phyloP scores from a whole-genome alignment of 2,888 invertebrate genomes.

The Melanotus villosus region DNA sequence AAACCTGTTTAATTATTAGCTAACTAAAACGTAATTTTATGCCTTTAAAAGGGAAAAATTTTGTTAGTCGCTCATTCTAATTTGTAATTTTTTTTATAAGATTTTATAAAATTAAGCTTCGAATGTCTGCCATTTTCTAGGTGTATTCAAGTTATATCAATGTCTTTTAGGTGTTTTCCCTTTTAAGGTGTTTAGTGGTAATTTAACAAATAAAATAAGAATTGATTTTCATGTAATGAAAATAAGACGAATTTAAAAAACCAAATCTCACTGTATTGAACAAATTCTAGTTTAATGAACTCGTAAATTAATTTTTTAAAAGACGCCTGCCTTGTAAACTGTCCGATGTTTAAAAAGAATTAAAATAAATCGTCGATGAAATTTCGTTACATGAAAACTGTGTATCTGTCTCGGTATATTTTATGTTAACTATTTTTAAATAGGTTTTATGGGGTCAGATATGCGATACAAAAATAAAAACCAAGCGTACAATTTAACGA shows the following conservation, averaged over 20 bases:
- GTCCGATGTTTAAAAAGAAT: not conserved
- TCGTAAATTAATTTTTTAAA: not conserved
- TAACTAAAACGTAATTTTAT: not conserved
- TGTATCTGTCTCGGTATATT: not conserved
- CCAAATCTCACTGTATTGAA: not conserved
- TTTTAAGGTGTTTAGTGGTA: not conserved
- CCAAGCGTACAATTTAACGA: too few relatives aligned
- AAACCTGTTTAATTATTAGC: constrained; percentile 3
- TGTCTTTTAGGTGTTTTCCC: too few relatives aligned
- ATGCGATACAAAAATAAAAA: too few relatives aligned
- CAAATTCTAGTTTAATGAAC: not conserved
- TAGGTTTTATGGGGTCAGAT: too few relatives aligned
- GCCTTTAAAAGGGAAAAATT: not conserved
- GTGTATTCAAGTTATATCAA: too few relatives aligned
- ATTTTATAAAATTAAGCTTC: not conserved
- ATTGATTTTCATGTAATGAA: too few relatives aligned
- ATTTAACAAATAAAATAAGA: not conserved
- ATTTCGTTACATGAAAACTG: not conserved
- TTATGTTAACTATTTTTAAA: not conserved
- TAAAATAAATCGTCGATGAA: constrained; percentile 3
- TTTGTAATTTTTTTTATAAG: not conserved
- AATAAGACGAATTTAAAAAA: too few relatives aligned
- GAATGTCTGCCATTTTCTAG: not conserved
- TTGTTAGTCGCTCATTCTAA: not conserved
- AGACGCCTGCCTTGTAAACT: not conserved